Percentiles rank a stretch among this genome's conserved stretches.
Conservation (phyloP, 2,888 invertebrate genomes). For the Hyppa rectilinea region DNA sequence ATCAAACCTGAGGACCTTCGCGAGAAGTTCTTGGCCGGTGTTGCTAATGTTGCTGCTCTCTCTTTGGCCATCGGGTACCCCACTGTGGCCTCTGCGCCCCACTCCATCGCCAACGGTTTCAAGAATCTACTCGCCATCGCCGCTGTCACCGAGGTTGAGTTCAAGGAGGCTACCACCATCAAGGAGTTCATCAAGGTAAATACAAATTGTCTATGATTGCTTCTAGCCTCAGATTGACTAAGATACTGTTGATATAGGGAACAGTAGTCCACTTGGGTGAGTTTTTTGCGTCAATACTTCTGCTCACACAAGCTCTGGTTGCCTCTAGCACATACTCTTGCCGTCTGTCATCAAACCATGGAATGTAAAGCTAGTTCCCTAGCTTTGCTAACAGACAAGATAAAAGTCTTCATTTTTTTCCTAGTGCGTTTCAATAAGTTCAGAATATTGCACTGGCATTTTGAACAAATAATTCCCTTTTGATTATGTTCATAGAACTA, state of each 20-base stretch:
- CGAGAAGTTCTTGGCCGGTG: conserved; percentile 97
- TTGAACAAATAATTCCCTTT: conserved; percentile 76
- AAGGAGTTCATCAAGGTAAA: conserved; percentile 96
- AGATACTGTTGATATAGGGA: neutral
- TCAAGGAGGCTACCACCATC: conserved; percentile 98
- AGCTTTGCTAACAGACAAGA: conserved; percentile 86
- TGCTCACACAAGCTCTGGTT: neutral
- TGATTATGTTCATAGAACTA: conserved; percentile 38
- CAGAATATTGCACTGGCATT: conserved; percentile 83
- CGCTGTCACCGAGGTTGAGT: conserved; percentile 98
- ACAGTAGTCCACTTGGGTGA: no score
- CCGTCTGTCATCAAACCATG: conserved; percentile 80
- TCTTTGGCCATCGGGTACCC: conserved; percentile 98
- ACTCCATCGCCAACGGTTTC: conserved; percentile 99
- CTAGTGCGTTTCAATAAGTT: conserved; percentile 76
- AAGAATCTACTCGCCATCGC: conserved; percentile 99
- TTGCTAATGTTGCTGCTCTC: conserved; percentile 98
- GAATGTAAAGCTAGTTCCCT: conserved; percentile 68
- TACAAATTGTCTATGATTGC: neutral
- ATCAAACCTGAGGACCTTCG: conserved; percentile 99
- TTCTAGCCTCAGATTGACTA: neutral
- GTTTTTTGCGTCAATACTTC: neutral
- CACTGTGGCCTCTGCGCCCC: conserved; percentile 98
- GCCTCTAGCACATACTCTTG: conserved; percentile 44
- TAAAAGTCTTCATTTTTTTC: conserved; percentile 81